A percentile compares a stretch with the other conserved stretches of the same genome.
phyloP scores from a whole-genome alignment of 2,888 invertebrate species.

The Brachypterus glaber region DNA sequence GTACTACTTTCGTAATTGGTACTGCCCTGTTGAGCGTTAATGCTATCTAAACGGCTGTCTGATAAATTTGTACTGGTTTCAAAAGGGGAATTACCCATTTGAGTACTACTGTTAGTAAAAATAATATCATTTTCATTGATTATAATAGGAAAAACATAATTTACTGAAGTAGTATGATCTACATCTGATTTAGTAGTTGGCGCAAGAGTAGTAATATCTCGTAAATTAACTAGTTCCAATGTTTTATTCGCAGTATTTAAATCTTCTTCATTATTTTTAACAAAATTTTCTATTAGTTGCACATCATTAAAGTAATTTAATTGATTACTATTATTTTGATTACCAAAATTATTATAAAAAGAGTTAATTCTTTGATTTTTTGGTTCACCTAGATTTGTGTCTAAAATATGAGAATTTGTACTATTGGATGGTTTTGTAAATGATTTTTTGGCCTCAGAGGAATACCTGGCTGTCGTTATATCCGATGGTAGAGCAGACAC shows the following conservation, averaged over 20 bases:
- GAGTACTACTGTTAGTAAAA: too few species aligned
- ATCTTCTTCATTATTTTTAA: constrained; percentile 15
- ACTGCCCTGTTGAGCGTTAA: too few species aligned
- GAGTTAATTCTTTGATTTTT: too few species aligned
- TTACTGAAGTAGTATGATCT: background rate
- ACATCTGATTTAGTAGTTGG: background rate
- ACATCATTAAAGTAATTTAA: too few species aligned
- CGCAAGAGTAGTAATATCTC: background rate
- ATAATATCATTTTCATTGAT: too few species aligned
- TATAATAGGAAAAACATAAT: too few species aligned
- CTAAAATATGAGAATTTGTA: constrained; percentile 19
- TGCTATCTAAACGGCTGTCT: too few species aligned
- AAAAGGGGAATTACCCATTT: too few species aligned
- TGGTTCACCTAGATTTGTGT: constrained; percentile 10
- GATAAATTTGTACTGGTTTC: too few species aligned
- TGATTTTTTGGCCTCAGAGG: constrained; percentile 23
- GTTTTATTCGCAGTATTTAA: constrained; percentile 17
- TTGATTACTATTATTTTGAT: too few species aligned
- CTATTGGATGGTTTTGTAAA: constrained; percentile 9
- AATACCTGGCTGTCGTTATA: constrained; percentile 36
- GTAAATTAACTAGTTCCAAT: constrained; percentile 9
- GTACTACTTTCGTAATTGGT: too few species aligned
- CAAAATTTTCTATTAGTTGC: constrained; percentile 4
- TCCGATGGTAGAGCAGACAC: constrained; percentile 27
- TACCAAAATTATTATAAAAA: constrained; percentile 8